Evolutionary conservation across 2,888 invertebrate genomes (phyloP), one percentile per base, ranked within the genome.

Genomic region (Agonopterix heracliana): DNA sequence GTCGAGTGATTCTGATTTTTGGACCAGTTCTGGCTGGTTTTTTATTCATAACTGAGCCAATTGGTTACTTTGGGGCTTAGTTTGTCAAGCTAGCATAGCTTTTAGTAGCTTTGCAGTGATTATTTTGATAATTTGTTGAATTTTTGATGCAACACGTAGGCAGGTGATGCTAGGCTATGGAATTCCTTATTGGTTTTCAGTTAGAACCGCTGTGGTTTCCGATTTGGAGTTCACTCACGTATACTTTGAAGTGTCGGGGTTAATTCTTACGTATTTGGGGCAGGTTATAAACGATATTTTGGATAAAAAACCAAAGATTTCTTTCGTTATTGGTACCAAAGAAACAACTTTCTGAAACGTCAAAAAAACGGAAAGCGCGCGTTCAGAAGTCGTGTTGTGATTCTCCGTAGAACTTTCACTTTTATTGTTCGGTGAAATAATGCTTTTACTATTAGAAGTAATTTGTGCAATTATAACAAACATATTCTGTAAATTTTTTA

Each of bases 1-100:
- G 79, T 46, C 82, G 64, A 0, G 85, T 87, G 14, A 85, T 78
- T 9, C 86, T 66, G 51, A 86, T 81, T 57, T 79, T 78, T 1
- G 87, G 87, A 52, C 87, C 87, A 45, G 74, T 72, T 51, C 84
- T 69, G 14, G 56, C 59, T 11, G 70, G 74, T 65, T 86, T 87
- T 62, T 83, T 87, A 74, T 80, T 85, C 87, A 87, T 87, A 61
- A 70, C 70, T 74, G 51, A 53, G 69, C 26, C 26, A 26, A 34
- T 40, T 17, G 8, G 10, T 9, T 9, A 36, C 36, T 14, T 35
- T 35, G 7, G 10, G 8, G 36, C 36, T 26, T 3, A 2, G 26
- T 4, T 26, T 9, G 17, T 46, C 17, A 46, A 2, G 17, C 36
- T 46, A 41, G 8, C 46, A 46, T 46, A 14, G 11, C 13, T 34